Conservation (phyloP, 2,113 vertebrate genomes). For the Saccopteryx leptura region DNA sequence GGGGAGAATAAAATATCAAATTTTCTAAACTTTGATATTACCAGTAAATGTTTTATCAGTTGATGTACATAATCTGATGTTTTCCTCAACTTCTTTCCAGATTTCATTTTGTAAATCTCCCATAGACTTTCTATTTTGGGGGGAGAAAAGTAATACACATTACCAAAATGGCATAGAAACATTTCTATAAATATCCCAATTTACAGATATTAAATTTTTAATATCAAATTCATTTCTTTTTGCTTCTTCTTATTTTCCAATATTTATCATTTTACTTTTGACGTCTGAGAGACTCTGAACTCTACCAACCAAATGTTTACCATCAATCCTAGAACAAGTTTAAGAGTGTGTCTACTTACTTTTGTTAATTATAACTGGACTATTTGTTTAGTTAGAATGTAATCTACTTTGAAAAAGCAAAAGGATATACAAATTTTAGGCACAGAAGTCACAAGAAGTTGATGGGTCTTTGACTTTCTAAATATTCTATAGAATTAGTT, state of each 20-base stretch:
- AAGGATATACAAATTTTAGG: constrained; percentile 51
- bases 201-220: constrained; percentile 3
- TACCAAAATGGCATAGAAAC: constrained; percentile 4
- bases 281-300: constrained; percentile 58
- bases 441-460: constrained; percentile 62
- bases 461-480: constrained; percentile 63
- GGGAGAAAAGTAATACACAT: constrained; percentile 38
- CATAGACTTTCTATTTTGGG: neutral
- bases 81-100: constrained; percentile 14
- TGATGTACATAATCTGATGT: neutral
- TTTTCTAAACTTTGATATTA: constrained; percentile 75
- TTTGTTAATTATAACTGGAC: constrained; percentile 31
- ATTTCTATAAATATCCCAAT: neutral
- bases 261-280: constrained; percentile 67
- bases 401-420: constrained; percentile 6
- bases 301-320: constrained; percentile 72
- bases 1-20: neutral
- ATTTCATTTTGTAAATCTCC: constrained; percentile 37
- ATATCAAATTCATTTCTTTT: constrained; percentile 22
- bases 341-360: constrained; percentile 5
- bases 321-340: constrained; percentile 72
- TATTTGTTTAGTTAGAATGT: constrained; percentile 51
- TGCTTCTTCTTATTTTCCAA: neutral
- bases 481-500: constrained; percentile 77
- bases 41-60: constrained; percentile 71